Percentiles rank a stretch among this genome's conserved stretches.
Conservation (phyloP, 2,797 vertebrate species). For the Babyrousa celebensis region DNA sequence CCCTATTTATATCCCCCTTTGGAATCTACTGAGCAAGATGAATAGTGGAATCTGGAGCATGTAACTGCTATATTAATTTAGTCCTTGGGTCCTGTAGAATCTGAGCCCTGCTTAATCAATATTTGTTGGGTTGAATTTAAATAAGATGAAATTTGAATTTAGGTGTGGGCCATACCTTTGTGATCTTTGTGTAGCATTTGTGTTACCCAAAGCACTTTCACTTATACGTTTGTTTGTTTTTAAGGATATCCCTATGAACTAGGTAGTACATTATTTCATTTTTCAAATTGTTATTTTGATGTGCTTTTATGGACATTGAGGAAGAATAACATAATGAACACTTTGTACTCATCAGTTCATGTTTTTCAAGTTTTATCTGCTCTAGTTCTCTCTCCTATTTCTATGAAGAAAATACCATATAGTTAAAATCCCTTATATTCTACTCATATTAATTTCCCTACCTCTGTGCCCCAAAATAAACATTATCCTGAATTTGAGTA, state of each 20-base stretch:
- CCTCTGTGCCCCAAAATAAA: not conserved
- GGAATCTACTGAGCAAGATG: not conserved
- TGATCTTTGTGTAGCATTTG: not conserved
- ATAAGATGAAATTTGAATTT: not conserved
- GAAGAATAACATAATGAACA: not conserved
- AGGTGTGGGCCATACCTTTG: not conserved
- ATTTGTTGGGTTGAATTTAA: constrained; percentile 19
- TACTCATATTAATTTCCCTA: not conserved
- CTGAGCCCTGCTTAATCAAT: not conserved
- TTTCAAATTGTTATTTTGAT: constrained; percentile 32
- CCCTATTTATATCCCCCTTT: not conserved
- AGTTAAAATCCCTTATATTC: constrained; percentile 27
- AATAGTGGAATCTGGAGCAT: not conserved
- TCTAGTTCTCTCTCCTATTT: not conserved
- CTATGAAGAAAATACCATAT: not conserved
- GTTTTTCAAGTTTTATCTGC: not conserved
- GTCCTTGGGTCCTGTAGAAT: not conserved
- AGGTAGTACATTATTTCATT: not conserved
- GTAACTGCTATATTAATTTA: not conserved
- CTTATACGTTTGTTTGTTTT: constrained; percentile 4
- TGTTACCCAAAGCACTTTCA: constrained; percentile 14
- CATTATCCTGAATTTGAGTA: not conserved
- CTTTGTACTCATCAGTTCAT: not conserved
- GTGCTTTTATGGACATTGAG: not conserved
- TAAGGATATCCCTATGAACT: not conserved